Base-by-base conservation (phyloP, 2,888 invertebrate species). In the Sphinx pinastri region DNA sequence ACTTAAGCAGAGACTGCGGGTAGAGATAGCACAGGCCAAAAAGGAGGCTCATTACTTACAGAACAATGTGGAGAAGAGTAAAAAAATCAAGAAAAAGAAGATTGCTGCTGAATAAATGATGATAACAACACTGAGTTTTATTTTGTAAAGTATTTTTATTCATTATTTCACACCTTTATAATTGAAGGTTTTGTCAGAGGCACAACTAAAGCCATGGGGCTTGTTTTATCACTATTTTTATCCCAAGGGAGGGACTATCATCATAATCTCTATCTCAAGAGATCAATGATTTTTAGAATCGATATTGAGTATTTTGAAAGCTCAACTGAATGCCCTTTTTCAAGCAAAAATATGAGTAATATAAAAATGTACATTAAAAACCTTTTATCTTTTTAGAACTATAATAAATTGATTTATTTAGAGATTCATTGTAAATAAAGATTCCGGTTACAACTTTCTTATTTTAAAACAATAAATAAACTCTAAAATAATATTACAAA, bases 1-100 rank as follows among this genome's bases (percentile, higher is more conserved):
- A 0, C 96, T 97, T 80, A 96, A 97, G 84, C 98, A 99, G 87
- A 96, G 98, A 83, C 89, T 99, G 74, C 93, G 97, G 76, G 96
- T 97, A 0, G 99, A 99, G 93, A 97, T 99, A 70, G 96, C 97
- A 14, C 97, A 98, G 84, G 99, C 98, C 0, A 98, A 98, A 88
- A 96, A 97, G 88, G 98, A 99, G 87, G 97, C 98, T 0, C 96
- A 97, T 74, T 98, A 97, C 93, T 97, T 98, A 90, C 97, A 97
- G 72, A 95, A 95, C 70, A 97, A 97, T 93, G 95, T 98, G 25
- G 97, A 97, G 78, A 96, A 96, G 80, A 97, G 96, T 85, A 96
- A 96, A 78, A 96, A 95, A 84, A 83, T 96, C 16, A 95, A 95
- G 74, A 95, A 93, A 78, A 94, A 85, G 69, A 89, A 88, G 80